phyloP scores from a whole-genome alignment of 23 tunicate species.

The Halocynthia roretzi region DNA sequence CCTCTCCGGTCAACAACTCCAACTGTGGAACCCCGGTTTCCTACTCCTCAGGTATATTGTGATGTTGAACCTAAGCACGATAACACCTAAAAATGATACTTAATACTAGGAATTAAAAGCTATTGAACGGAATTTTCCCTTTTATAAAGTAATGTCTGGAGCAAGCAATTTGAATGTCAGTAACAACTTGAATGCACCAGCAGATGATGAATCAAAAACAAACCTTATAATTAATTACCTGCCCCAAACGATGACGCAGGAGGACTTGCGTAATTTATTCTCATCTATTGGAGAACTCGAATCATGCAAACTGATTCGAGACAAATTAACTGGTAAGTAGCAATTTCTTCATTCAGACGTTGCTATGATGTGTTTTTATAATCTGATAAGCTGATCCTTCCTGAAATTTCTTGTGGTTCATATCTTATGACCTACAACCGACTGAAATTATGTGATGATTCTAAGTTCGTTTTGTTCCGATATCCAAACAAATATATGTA shows the following conservation, averaged over 20 bases:
- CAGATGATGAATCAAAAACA: slow-evolving; percentile 86
- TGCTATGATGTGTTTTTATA: too few species aligned
- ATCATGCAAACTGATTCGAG: slow-evolving; percentile 87
- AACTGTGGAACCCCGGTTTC: slow-evolving; percentile 7
- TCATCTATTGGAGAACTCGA: slow-evolving; percentile 93
- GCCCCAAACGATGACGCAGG: slow-evolving; percentile 96
- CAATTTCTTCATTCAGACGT: too few species aligned
- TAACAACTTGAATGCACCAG: slow-evolving; percentile 41
- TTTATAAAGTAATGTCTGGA: slow-evolving; percentile 13
- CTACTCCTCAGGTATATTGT: background rate
- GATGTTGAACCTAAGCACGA: background rate
- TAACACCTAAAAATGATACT: background rate
- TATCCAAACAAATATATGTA: too few species aligned
- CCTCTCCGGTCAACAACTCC: slow-evolving; percentile 11
- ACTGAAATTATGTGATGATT: background rate
- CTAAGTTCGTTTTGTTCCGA: too few species aligned
- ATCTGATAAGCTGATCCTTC: too few species aligned
- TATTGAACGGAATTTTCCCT: background rate
- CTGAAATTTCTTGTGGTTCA: background rate
- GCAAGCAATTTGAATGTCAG: slow-evolving; percentile 32
- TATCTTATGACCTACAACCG: background rate
- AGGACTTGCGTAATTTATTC: slow-evolving; percentile 81
- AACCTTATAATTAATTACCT: slow-evolving; percentile 88
- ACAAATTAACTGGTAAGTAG: slow-evolving; percentile 65
- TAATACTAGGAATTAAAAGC: background rate